These are phyloP conservation scores for Cheilosia scutellata DNA, from an alignment of 2,888 invertebrate genomes.

Conservation along the genomic window DNA sequence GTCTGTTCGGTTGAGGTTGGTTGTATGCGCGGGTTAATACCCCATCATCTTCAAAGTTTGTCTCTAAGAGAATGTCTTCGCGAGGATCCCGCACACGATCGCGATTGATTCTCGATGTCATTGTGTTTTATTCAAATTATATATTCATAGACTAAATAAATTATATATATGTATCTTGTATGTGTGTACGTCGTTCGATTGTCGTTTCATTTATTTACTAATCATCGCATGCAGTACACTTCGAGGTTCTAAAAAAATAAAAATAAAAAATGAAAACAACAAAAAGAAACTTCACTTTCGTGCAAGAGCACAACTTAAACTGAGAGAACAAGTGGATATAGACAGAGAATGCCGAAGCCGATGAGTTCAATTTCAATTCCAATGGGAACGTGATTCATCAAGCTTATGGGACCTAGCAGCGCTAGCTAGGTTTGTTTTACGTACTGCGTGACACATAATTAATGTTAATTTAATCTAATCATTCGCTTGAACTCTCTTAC, in stretches of 20 bases:
- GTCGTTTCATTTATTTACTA: conserved; percentile 33
- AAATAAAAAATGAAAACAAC: conserved; percentile 33
- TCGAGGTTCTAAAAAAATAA: conserved; percentile 55
- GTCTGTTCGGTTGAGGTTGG: conserved; percentile 81
- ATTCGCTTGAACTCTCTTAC: conserved; percentile 56
- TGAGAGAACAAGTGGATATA: conserved; percentile 41
- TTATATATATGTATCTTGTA: background rate
- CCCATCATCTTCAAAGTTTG: conserved; percentile 84
- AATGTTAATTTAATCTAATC: conserved; percentile 75
- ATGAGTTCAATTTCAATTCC: background rate
- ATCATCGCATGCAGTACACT: conserved; percentile 13
- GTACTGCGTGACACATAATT: conserved; percentile 70
- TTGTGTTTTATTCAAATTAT: conserved; percentile 7
- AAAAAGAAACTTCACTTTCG: conserved; percentile 56
- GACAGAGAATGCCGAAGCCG: conserved; percentile 6
- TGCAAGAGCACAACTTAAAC: conserved; percentile 61
- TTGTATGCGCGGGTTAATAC: conserved; percentile 83
- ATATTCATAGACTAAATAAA: conserved; percentile 1
- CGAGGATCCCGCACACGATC: conserved; percentile 83
- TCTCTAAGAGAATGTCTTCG: conserved; percentile 84
- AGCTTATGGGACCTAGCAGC: conserved; percentile 14
- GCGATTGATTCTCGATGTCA: conserved; percentile 78
- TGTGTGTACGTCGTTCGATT: background rate
- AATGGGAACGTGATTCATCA: conserved; percentile 49
- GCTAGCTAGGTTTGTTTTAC: conserved; percentile 23